Base-by-base conservation (phyloP, 2,797 vertebrate genomes). In the Catamblyrhynchus diadema region DNA sequence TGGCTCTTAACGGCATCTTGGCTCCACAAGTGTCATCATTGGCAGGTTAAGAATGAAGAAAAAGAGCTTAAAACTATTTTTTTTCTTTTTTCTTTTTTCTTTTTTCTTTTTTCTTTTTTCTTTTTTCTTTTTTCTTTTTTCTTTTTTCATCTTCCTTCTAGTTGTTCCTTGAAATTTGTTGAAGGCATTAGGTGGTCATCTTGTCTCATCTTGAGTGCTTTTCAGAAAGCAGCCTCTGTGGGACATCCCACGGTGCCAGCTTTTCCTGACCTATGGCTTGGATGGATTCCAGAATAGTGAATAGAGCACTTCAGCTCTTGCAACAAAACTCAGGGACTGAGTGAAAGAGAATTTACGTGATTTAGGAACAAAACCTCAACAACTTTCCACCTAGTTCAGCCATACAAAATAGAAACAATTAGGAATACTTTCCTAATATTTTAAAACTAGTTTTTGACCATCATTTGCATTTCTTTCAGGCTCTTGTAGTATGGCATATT, bases 161-260 rank as follows among this genome's bases (percentile, higher is more conserved):
- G 33, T 3, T 39, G 23, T 42, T 72, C 54, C 59, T 44, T 67
- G 44, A 70, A 70, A 71, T 44, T 35, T 44, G 11, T 8, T 45
- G 20, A 48, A 53, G 47, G n/a, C 5, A 0, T 39, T 39, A n/a
- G 15, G 28, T 25, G 13, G 20, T 66, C 60, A 32, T 45, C 59
- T 60, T 27, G 21, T 33, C 33, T 73, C 33, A 42, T 73, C 9
- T 2, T 12, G 14, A 57, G 51, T 13, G 12, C 13, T 65, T 94
- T 74, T 47, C 28, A 33, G 44, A 72, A 79, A 88, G 25, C 32
- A 81, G 15, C 41, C 19, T 48, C 59, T 4, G 1, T 62, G 16
- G n/a, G 54, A 41, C 8, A 51, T 45, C 39, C n/a, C 27, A 35
- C 0, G 0, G 9, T n/a, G 22, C 35, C 8, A 7, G 33, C 15